Evolutionary conservation across 1,140 invertebrate genomes (phyloP).

Genomic region (Drosophila arizonae): DNA sequence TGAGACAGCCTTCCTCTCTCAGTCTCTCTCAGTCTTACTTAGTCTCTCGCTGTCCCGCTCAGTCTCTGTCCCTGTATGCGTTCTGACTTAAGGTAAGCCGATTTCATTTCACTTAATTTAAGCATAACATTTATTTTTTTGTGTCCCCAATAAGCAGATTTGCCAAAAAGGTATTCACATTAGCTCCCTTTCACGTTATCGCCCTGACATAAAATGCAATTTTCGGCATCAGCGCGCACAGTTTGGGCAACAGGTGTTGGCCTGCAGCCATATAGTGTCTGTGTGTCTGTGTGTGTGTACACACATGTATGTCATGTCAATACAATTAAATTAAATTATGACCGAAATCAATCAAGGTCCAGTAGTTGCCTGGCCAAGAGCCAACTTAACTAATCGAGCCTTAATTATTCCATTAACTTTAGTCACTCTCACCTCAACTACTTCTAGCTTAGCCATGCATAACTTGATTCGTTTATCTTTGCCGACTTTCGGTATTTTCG

Average conservation of each 20-base stretch:
- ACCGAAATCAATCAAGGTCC: constrained; percentile 41
- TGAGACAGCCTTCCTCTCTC: background rate
- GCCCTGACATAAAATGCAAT: constrained; percentile 36
- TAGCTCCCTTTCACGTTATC: constrained; percentile 15
- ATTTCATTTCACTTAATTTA: constrained; percentile 63
- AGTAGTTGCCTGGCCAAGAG: background rate
- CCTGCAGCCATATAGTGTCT: background rate
- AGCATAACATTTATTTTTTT: constrained; percentile 28
- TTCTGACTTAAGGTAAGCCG: constrained; percentile 55
- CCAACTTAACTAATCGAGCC: background rate
- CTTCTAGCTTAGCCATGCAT: too few species aligned
- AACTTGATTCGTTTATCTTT: too few species aligned
- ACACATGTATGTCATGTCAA: background rate
- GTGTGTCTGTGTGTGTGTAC: constrained; percentile 2
- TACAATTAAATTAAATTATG: constrained; percentile 56
- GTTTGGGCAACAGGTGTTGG: constrained; percentile 37
- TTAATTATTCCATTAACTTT: background rate
- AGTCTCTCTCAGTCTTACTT: background rate
- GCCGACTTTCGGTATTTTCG: too few species aligned
- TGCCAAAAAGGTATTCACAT: constrained; percentile 11
- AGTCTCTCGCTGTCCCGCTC: background rate
- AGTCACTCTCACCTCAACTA: background rate
- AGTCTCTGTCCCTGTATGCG: background rate
- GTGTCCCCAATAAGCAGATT: constrained; percentile 42
- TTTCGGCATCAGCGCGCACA: constrained; percentile 24